A percentile compares a stretch with the other conserved stretches of the same genome.
Conservation (phyloP, 2,113 vertebrate genomes). For the Rhombomys opimus region DNA sequence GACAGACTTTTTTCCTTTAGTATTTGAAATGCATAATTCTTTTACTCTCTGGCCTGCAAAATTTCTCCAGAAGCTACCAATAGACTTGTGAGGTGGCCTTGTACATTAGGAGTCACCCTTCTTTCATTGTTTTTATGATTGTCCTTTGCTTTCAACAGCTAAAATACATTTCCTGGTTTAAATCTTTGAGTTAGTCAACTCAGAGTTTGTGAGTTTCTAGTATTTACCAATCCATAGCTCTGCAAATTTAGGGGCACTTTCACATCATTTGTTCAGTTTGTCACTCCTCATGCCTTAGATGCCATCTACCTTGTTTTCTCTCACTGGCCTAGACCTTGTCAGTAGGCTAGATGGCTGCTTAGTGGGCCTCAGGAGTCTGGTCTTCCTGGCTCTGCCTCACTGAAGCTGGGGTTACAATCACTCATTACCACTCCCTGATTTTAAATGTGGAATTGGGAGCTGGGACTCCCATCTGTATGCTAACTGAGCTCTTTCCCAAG, state of each 20-base stretch:
- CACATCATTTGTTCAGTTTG: not conserved
- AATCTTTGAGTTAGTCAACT: not conserved
- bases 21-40: not conserved
- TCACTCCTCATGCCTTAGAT: not conserved
- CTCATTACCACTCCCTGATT: too few relatives aligned
- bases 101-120: not conserved
- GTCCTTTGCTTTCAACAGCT: not conserved
- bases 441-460: not conserved
- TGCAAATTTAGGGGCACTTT: not conserved
- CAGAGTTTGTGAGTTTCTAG: not conserved
- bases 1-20: not conserved
- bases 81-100: not conserved
- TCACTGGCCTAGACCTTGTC: not conserved
- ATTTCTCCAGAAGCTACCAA: not conserved
- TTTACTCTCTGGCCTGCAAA: not conserved
- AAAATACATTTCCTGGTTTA: not conserved
- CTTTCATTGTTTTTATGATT: not conserved
- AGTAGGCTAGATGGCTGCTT: not conserved
- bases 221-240: not conserved
- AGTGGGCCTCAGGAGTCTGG: too few relatives aligned
- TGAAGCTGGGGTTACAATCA: not conserved
- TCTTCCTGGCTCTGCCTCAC: not conserved
- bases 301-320: too few relatives aligned
- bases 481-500: not conserved
- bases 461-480: not conserved